Percentiles rank a stretch among this genome's conserved stretches.
Evolutionary conservation across 2,797 vertebrate species (phyloP).

Genomic region (Enteromius unitaeniatus): DNA sequence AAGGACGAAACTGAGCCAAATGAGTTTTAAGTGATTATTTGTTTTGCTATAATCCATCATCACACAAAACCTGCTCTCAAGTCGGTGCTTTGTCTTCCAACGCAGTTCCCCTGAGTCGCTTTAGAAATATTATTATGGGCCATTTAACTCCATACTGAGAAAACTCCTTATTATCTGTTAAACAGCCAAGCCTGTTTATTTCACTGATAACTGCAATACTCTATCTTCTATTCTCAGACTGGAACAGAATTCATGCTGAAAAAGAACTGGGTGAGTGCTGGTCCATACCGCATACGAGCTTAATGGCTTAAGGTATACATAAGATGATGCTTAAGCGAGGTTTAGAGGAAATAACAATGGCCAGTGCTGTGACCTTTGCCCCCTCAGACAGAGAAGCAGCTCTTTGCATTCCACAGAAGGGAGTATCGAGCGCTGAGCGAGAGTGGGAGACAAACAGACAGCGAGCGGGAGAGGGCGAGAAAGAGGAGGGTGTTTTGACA

Average conservation of each 20-base stretch:
- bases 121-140: constrained; percentile 34
- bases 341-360: constrained; percentile 44
- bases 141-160: constrained; percentile 37
- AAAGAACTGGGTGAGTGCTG: background rate
- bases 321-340: constrained; percentile 31
- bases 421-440: constrained; percentile 51
- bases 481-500: constrained; percentile 68
- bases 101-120: constrained; percentile 39
- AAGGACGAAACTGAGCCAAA: constrained; percentile 43
- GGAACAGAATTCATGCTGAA: background rate
- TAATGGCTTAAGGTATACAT: constrained; percentile 7
- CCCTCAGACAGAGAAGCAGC: constrained; percentile 54
- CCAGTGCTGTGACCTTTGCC: constrained; percentile 23
- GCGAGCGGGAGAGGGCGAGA: background rate
- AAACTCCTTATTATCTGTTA: constrained; percentile 12
- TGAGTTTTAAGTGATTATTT: constrained; percentile 53
- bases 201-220: constrained; percentile 19
- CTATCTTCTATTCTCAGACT: background rate
- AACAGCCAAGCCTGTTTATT: constrained; percentile 28
- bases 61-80: constrained; percentile 59
- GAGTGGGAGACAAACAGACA: constrained; percentile 35
- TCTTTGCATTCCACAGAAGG: constrained; percentile 66
- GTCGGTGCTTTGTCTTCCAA: constrained; percentile 33
- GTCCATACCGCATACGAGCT: background rate
- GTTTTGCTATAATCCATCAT: constrained; percentile 65